Evolutionary conservation across 2,797 vertebrate species (phyloP), one percentile per base, ranked within the genome.

Genomic region (Cryptoblepharus egeriae): DNA sequence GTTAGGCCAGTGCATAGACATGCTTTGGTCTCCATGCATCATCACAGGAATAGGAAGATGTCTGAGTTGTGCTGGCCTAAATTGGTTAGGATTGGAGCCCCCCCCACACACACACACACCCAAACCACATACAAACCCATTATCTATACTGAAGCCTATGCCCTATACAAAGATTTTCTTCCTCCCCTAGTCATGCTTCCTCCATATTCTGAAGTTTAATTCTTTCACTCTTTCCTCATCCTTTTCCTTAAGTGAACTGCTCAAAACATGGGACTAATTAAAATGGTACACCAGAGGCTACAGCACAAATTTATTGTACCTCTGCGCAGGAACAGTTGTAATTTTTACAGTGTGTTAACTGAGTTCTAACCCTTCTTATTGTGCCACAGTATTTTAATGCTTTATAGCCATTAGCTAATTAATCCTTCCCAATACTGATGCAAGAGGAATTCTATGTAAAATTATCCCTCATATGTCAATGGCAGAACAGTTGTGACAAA

Each of bases 401-500:
- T 72, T 24, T 63, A 2, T 13, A 2, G 45, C 13, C 11, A 3
- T 87, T 9, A 65, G 2, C 37, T 72, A 0, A 37, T 80, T 64
- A 0, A 0, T 65, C 11, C 28, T 45, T 67, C 12, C 3, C 22
- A 70, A 70, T 22, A 16, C 18, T 2, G 45, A 2, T n/a, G 49
- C 76, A n/a, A 0, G 8, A 77, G n/a, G 32, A 55, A 63, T 35
- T 39, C 30, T 30, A 4, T 55, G 2, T 63, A 57, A 4, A 3
- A 0, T 65, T 57, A 67, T 39, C 16, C 57, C 32, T 32, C 69
- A 1, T 5, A 16, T 49, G 2, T 24, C 79, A 8, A 13, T 13
- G 28, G 64, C 73, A 24, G 2, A 0, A 0, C 24, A 4, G 28
- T 63, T 72, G 20, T 70, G 49, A 58, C 60, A n/a, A 0, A 61